Evolutionary conservation across 1,140 invertebrate genomes (phyloP).

Genomic region (Trichonephila inaurata): DNA sequence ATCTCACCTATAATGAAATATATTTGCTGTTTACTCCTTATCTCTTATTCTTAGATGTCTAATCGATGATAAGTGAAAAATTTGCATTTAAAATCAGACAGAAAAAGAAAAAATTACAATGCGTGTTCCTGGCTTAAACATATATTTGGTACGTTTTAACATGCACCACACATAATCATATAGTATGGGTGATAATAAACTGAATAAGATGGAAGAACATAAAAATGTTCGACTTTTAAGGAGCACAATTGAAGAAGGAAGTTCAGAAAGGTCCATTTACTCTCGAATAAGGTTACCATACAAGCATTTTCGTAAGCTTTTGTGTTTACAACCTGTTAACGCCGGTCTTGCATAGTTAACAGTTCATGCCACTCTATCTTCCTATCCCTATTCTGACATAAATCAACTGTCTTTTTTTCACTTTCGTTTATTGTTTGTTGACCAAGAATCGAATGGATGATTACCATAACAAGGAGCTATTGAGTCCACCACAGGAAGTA

Average conservation of each 20-base stretch:
- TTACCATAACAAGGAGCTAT: conserved; percentile 59
- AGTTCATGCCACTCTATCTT: conserved; percentile 22
- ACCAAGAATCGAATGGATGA: conserved; percentile 40
- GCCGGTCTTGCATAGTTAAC: conserved; percentile 13
- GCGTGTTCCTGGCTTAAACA: too few relatives aligned
- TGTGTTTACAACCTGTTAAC: conserved; percentile 51
- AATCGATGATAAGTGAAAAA: too few relatives aligned
- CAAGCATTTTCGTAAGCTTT: not conserved
- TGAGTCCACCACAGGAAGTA: not conserved
- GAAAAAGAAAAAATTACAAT: too few relatives aligned
- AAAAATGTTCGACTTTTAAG: not conserved
- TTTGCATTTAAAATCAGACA: too few relatives aligned
- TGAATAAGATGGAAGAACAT: not conserved
- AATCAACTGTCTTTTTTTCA: conserved; percentile 11
- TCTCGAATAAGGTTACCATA: conserved; percentile 23
- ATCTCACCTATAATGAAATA: too few relatives aligned
- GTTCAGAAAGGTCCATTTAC: not conserved
- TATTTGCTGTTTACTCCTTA: too few relatives aligned
- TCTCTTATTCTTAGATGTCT: too few relatives aligned
- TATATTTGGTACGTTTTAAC: too few relatives aligned
- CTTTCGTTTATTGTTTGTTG: conserved; percentile 39
- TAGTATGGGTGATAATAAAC: too few relatives aligned
- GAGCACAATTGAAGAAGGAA: not conserved
- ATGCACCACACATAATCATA: too few relatives aligned
- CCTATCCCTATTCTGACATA: conserved; percentile 32